Conservation (phyloP, 1,140 invertebrate species). For the Drosophila virilis region DNA sequence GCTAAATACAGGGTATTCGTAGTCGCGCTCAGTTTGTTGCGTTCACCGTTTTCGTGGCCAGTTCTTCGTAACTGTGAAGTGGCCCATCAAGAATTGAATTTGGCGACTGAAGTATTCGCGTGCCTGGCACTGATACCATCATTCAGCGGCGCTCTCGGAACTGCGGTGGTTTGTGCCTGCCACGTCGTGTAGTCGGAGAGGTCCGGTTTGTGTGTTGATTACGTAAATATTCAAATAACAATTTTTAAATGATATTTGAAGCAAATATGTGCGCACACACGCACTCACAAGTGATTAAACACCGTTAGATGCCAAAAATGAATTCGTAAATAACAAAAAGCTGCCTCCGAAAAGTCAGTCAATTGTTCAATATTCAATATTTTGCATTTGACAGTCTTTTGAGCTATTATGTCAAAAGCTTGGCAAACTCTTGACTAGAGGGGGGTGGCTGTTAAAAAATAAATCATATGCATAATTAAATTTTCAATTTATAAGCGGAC, state of each 20-base stretch:
- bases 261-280: constrained; percentile 26
- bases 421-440: constrained; percentile 12
- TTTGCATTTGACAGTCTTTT: constrained; percentile 19
- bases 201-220: constrained; percentile 68
- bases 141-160: constrained; percentile 38
- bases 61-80: constrained; percentile 22
- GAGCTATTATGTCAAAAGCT: constrained; percentile 45
- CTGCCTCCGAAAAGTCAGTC: constrained; percentile 62
- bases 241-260: constrained; percentile 64
- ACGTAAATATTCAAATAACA: constrained; percentile 68
- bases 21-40: not conserved
- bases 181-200: constrained; percentile 25
- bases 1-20: not conserved
- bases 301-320: constrained; percentile 28
- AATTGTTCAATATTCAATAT: constrained; percentile 46
- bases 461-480: constrained; percentile 55
- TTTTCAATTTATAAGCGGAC: constrained; percentile 50
- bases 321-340: constrained; percentile 40
- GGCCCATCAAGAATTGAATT: constrained; percentile 23
- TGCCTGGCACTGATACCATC: constrained; percentile 66
- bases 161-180: constrained; percentile 41
- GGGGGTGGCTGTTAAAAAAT: constrained; percentile 14
- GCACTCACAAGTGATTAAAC: constrained; percentile 21
- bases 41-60: not conserved
- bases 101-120: constrained; percentile 39